phyloP scores from a whole-genome alignment of 2,888 invertebrate genomes.

The Leptopterna dolabrata region DNA sequence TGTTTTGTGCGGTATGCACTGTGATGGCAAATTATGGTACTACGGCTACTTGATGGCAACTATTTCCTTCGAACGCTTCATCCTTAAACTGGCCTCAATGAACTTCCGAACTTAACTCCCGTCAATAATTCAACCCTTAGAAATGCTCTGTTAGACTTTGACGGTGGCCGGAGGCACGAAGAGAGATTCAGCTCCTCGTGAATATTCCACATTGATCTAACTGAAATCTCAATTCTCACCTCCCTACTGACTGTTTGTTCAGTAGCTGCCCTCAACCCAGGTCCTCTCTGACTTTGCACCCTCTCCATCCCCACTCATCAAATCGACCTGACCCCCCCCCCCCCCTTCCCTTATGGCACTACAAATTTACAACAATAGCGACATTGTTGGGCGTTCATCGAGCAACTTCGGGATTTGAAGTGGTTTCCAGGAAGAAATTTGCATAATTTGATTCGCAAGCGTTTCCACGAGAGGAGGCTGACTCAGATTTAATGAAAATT shows the following conservation, averaged over 20 bases:
- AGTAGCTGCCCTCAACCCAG: not conserved
- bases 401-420: not conserved
- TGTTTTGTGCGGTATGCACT: too few relatives aligned
- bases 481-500: too few relatives aligned
- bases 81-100: too few relatives aligned
- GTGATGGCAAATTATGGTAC: too few relatives aligned
- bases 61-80: too few relatives aligned
- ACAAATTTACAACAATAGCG: not conserved
- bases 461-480: not conserved
- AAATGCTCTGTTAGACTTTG: too few relatives aligned
- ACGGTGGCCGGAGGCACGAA: not conserved
- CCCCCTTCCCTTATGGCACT: not conserved
- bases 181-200: not conserved
- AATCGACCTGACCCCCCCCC: not conserved
- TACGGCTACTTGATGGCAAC: too few relatives aligned
- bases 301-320: not conserved
- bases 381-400: not conserved
- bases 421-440: not conserved
- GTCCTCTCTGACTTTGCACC: too few relatives aligned
- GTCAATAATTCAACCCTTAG: too few relatives aligned
- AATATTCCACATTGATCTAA: slow-evolving; percentile 47
- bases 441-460: not conserved
- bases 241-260: slow-evolving; percentile 30
- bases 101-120: too few relatives aligned
- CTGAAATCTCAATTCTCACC: slow-evolving; percentile 43